Evolutionary conservation across 35 echinoderm and acorn worm genomes (phyloP), one percentile per base, ranked within the genome.

Genomic region (Lytechinus variegatus): DNA sequence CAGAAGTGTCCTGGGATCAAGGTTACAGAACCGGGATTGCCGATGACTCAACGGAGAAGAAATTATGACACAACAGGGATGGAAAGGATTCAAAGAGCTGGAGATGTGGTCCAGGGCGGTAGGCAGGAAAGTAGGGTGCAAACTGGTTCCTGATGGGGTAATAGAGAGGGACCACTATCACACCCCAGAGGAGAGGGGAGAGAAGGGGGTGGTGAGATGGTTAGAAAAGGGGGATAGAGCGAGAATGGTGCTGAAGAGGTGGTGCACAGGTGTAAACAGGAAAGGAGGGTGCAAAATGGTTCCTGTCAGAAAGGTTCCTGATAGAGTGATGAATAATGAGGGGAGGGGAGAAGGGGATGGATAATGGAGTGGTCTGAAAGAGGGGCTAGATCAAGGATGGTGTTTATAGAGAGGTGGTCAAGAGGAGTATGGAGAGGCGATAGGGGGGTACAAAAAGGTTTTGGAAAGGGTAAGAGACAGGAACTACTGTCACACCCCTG

Each of bases 101-200:
- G 66, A 79, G 66, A 79, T 7, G 66, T 4, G 66, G 5, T 79
- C 16, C 16, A 79, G 66, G n/a, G 66, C 9, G 88, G 88, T 54
- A 44, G 24, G 88, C 88, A 90, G 88, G 88, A 90, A 90, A 90
- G 52, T 10, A 90, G 88, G 88, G 88, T 90, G 52, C 88, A 28
- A 90, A 52, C 10, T 90, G 52, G 28, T 90, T 90, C 88, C 88
- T 90, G 88, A 90, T 33, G 88, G 52, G 88, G 88, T 51, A 52
- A 44, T 21, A 52, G 28, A 52, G 88, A 90, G 88, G 52, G 52
- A 44, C 52, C 29, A 52, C 88, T 90, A 44, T 90, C 24, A 52
- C 11, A 52, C 52, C 88, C 28, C 88, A 52, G 14, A 44, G 88
- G 88, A 88, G 87, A 16, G 1, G 24, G 87, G 87, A 88, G 86